Base-by-base conservation (phyloP, 2,113 vertebrate genomes). In the Chloropsis cyanopogon region DNA sequence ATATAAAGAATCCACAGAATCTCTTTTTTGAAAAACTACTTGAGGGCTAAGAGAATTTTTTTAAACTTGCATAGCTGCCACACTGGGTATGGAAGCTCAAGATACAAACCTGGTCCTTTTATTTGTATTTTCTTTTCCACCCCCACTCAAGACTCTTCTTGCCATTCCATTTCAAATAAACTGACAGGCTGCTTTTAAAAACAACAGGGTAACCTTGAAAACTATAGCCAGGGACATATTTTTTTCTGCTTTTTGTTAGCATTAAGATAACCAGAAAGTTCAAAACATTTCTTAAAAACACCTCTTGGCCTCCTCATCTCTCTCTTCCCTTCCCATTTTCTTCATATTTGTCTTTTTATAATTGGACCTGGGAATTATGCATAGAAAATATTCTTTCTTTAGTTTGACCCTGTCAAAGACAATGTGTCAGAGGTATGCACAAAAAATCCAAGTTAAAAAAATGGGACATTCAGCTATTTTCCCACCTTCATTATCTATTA, bases 1-100 rank as follows among this genome's bases (percentile, higher is more conserved):
- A 94, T 2, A 95, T 31, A 37, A 91, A 96, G 92, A 95, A 92
- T 93, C 83, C 76, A n/a, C 10, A 77, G 79, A 68, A 95, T 93
- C 94, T 68, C 76, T 82, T 39, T 66, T 90, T 21, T 49, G 44
- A 82, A 91, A 63, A 59, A 69, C 26, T 53, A 65, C 89, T 65
- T 72, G 65, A 49, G 68, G 91, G 65, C 50, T 47, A 72, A 68
- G 33, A 77, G 52, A 69, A 21, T 64, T 86, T 50, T 87, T 75
- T 71, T 41, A 23, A 44, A 59, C 25, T 37, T 69, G 61, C 86
- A 71, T 9, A 89, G 79, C 60, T 69, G 37, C 57, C 26, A 37
- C 61, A 25, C 25, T 54, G 54, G 57, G 15, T 46, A 46, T 4
- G 49, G 81, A 52, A 81, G 66, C 31, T 93, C 86, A 85, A 54